Conservation (phyloP, 2,797 vertebrate genomes). For the Astyanax mexicanus region DNA sequence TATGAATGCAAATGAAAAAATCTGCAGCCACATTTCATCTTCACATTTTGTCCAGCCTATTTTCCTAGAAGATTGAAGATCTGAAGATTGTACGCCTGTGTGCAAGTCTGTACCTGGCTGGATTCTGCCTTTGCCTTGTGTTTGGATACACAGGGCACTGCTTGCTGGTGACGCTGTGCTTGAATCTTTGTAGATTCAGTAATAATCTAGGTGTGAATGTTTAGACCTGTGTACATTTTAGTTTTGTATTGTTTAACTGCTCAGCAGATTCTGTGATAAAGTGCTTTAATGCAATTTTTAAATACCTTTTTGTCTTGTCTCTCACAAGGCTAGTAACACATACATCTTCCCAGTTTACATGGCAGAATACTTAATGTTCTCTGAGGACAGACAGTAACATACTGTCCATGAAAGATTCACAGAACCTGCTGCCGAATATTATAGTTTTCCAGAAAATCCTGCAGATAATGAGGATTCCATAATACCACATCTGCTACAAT, state of each 20-base stretch:
- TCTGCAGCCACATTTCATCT: neutral
- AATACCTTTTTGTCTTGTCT: neutral
- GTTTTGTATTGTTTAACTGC: neutral
- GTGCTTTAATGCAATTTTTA: neutral
- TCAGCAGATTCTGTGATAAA: slow-evolving; percentile 9
- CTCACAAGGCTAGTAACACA: slow-evolving; percentile 7
- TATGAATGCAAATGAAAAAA: too few relatives aligned
- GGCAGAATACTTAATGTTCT: slow-evolving; percentile 52
- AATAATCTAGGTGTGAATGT: neutral
- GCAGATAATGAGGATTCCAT: slow-evolving; percentile 30
- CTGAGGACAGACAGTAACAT: slow-evolving; percentile 56
- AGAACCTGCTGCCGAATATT: slow-evolving; percentile 56
- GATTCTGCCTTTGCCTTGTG: neutral
- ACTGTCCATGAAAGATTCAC: slow-evolving; percentile 69
- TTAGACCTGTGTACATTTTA: neutral
- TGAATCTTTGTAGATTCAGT: neutral
- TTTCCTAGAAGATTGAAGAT: neutral
- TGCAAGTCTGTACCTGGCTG: neutral
- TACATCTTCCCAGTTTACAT: too few relatives aligned
- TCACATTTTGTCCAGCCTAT: neutral
- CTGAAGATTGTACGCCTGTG: neutral
- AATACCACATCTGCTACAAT: slow-evolving; percentile 44
- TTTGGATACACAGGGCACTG: neutral
- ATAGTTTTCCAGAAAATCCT: slow-evolving; percentile 55
- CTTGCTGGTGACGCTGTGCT: neutral